Evolutionary conservation across 1,140 invertebrate species (phyloP).

Genomic region (Diuraphis noxia): DNA sequence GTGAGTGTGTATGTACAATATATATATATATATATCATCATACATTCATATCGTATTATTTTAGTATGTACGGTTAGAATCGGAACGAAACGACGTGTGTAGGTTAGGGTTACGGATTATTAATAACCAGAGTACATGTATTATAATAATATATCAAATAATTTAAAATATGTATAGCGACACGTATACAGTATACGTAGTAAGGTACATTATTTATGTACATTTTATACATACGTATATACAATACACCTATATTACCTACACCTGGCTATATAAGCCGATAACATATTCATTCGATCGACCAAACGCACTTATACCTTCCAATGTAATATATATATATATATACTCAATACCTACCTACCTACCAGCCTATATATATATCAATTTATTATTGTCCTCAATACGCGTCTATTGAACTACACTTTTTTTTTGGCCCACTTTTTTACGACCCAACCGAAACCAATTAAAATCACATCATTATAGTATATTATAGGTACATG

Average conservation of each 20-base stretch:
- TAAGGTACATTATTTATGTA: not conserved
- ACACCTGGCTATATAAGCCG: not conserved
- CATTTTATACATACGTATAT: not conserved
- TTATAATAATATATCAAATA: conserved; percentile 21
- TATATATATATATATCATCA: conserved; percentile 1
- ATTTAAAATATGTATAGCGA: not conserved
- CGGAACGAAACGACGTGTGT: conserved; percentile 41
- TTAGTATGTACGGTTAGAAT: conserved; percentile 13
- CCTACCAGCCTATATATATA: not conserved
- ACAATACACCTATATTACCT: not conserved
- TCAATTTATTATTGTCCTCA: conserved; percentile 39
- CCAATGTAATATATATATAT: not conserved
- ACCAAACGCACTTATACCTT: not conserved
- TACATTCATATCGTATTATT: conserved; percentile 18
- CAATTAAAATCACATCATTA: conserved; percentile 9
- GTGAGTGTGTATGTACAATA: not conserved
- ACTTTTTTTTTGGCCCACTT: conserved; percentile 30
- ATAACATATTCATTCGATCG: not conserved
- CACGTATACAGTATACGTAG: not conserved
- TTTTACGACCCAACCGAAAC: conserved; percentile 13
- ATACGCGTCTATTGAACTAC: conserved; percentile 47
- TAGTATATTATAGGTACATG: not conserved
- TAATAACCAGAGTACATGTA: conserved; percentile 31
- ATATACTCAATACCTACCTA: not conserved
- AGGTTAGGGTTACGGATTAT: conserved; percentile 43